Conservation (phyloP, 2,113 vertebrate genomes). For the Perca schrenkii region DNA sequence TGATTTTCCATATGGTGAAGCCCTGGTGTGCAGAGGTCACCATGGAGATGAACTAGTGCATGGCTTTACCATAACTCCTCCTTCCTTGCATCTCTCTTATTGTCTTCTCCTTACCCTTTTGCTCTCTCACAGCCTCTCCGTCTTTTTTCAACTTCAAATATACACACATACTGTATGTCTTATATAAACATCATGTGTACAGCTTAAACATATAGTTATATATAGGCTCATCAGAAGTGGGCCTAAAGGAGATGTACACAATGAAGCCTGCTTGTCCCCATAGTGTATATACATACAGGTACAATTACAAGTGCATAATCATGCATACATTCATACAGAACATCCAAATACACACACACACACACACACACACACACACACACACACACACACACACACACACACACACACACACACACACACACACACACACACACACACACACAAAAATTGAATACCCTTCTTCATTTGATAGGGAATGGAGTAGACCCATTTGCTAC, state of each 20-base stretch:
- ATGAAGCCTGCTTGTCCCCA: not conserved
- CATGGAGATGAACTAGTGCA: conserved; percentile 43
- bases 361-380: not conserved
- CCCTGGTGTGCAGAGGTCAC: conserved; percentile 39
- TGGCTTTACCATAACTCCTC: conserved; percentile 27
- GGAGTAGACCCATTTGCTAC: not conserved
- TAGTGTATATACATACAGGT: not conserved
- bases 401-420: too few species aligned
- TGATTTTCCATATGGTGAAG: conserved; percentile 47
- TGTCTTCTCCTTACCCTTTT: conserved; percentile 20
- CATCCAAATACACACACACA: not conserved
- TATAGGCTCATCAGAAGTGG: conserved; percentile 2
- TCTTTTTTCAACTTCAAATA: conserved; percentile 4
- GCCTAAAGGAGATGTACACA: not conserved
- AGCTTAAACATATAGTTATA: conserved; percentile 4
- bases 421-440: too few species aligned
- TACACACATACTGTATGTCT: not conserved
- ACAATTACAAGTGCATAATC: not conserved
- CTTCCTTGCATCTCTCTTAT: not conserved
- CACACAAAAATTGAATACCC: too few species aligned
- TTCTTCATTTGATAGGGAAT: not conserved
- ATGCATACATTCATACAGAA: not conserved
- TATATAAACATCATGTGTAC: too few species aligned
- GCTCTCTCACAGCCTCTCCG: not conserved
- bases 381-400: too few species aligned